Percentiles rank a stretch among this genome's conserved stretches.
phyloP scores from a whole-genome alignment of 2,888 invertebrate genomes.

The Nephrotoma appendiculata region DNA sequence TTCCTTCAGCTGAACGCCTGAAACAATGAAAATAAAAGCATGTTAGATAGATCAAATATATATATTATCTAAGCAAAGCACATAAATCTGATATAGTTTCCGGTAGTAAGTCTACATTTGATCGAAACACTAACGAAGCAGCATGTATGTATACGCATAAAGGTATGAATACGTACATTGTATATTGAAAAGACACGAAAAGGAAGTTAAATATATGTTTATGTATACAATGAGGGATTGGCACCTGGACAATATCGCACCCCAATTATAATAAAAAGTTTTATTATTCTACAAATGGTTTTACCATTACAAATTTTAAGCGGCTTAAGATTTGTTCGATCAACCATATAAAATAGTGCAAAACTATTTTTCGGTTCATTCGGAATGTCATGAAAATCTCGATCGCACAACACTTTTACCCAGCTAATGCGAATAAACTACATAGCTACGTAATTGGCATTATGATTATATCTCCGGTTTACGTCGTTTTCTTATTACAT shows the following conservation, averaged over 20 bases:
- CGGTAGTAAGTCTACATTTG: background rate
- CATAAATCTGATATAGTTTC: background rate
- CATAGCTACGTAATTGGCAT: no score
- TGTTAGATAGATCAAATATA: background rate
- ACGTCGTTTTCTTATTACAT: background rate
- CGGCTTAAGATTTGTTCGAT: no score
- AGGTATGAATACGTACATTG: background rate
- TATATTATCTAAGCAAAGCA: background rate
- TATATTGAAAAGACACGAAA: background rate
- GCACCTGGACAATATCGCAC: background rate
- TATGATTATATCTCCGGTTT: background rate
- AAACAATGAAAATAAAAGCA: background rate
- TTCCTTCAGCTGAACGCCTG: background rate
- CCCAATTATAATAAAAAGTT: background rate
- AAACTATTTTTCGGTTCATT: no score
- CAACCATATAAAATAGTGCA: no score
- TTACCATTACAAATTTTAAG: no score
- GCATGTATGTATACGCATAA: background rate
- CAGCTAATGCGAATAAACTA: background rate
- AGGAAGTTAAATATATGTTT: background rate
- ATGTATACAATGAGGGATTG: background rate
- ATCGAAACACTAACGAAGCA: background rate
- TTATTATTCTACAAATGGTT: no score
- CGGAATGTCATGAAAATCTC: no score
- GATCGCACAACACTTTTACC: background rate